Evolutionary conservation across 2,113 vertebrate genomes (phyloP), one percentile per base, ranked within the genome.

Genomic region (Atractosteus spatula): DNA sequence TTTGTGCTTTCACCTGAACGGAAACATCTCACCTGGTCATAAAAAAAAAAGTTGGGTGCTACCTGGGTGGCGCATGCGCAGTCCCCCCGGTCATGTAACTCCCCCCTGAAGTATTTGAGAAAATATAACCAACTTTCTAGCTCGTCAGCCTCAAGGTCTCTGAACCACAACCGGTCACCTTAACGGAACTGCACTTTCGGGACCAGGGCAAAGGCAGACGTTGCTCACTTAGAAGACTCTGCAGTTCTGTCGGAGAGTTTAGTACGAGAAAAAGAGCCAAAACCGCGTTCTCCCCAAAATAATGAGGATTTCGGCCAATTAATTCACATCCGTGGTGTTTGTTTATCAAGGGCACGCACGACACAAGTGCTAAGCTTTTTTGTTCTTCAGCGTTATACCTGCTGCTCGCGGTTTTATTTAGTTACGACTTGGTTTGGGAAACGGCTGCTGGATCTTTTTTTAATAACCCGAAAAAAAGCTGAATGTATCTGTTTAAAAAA

Each of bases 11-110:
- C 89, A 95, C 95, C 92, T 96, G 93, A 84, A 90, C 87, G 77
- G 85, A 85, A 92, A 94, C 89, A 89, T 85, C 91, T 96, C 94
- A 97, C 96, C 97, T 99, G 96, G 94, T 85, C 92, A 90, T 94
- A 94, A 94, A 29, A 29, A 29, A 29, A 29, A 29, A 93, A 94
- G 85, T 87, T 86, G 88, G 89, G 90, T 86, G 88, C 91, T 85
- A 94, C 93, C 93, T 93, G 89, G 29, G 85, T 80, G 79, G 91
- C 95, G 95, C 96, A 95, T 98, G 97, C 97, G 96, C 94, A 93
- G 57, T 93, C 44, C 70, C 70, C 62, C 63, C 85, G 83, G 89
- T 89, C 91, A 91, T 92, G 88, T 80, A 29, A 29, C 29, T 1
- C 29, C 17, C 17, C 29, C 29, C 29, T 29, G 29, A 29, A 29